phyloP scores from a whole-genome alignment of 2,113 vertebrate genomes.

The Cephalopholis sonnerati region DNA sequence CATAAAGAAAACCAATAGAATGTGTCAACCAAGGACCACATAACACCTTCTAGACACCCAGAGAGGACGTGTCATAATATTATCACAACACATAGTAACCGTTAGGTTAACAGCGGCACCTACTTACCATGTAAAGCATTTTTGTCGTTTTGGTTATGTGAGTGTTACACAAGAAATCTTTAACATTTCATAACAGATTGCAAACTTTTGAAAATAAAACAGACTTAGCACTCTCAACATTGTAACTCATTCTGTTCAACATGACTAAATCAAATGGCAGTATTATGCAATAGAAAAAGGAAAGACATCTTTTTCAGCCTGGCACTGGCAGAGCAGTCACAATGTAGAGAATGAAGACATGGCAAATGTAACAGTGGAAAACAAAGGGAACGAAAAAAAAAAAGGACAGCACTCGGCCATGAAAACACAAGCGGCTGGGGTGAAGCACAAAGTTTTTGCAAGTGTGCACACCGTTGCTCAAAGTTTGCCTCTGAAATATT shows the following conservation, averaged over 20 bases:
- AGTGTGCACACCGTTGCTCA: slow-evolving; percentile 58
- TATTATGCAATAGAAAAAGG: slow-evolving; percentile 78
- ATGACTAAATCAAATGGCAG: slow-evolving; percentile 80
- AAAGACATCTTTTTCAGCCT: slow-evolving; percentile 76
- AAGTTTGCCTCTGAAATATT: slow-evolving; percentile 76
- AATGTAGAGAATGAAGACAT: slow-evolving; percentile 60
- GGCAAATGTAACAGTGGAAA: slow-evolving; percentile 30
- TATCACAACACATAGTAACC: slow-evolving; percentile 40
- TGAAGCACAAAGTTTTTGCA: slow-evolving; percentile 65
- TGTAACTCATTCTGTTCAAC: slow-evolving; percentile 71
- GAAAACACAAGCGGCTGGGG: slow-evolving; percentile 54
- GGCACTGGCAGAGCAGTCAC: slow-evolving; percentile 63
- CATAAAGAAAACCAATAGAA: slow-evolving; percentile 52
- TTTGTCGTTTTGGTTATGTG: slow-evolving; percentile 68
- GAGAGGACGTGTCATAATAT: slow-evolving; percentile 49
- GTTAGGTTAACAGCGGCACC: slow-evolving; percentile 34
- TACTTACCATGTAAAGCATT: slow-evolving; percentile 61
- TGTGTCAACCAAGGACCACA: slow-evolving; percentile 48
- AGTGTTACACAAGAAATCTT: slow-evolving; percentile 40
- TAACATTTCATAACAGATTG: slow-evolving; percentile 42
- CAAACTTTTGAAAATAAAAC: slow-evolving; percentile 69
- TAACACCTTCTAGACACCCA: slow-evolving; percentile 45
- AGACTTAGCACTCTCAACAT: slow-evolving; percentile 79
- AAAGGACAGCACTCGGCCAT: slow-evolving; percentile 42
- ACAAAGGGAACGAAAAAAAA: not conserved